Evolutionary conservation across 1,140 invertebrate genomes (phyloP).

Genomic region (Drosophila rhopaloa): DNA sequence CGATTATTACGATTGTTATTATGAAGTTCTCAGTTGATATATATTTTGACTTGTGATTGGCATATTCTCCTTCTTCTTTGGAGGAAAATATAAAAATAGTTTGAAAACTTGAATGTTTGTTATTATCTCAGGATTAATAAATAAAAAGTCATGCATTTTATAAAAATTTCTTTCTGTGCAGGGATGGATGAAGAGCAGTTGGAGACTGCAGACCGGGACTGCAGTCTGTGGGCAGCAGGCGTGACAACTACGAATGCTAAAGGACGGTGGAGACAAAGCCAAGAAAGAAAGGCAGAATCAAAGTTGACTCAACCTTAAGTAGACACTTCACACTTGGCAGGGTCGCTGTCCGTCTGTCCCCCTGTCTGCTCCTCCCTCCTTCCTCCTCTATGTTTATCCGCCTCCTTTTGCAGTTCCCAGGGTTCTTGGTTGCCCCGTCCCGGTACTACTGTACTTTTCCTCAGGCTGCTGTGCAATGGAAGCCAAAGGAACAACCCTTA

Average conservation of each 20-base stretch:
- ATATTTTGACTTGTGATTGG: too few relatives aligned
- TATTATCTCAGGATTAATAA: not conserved
- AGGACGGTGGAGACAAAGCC: slow-evolving; percentile 5
- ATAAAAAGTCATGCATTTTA: too few relatives aligned
- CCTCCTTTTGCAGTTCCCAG: slow-evolving; percentile 17
- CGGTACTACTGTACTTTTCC: slow-evolving; percentile 62
- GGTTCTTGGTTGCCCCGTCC: slow-evolving; percentile 49
- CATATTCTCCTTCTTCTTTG: not conserved
- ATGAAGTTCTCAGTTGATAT: not conserved
- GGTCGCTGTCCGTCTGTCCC: slow-evolving; percentile 13
- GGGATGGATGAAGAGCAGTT: not conserved
- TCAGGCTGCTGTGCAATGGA: slow-evolving; percentile 37
- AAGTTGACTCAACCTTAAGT: slow-evolving; percentile 74
- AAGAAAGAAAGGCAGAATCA: slow-evolving; percentile 25
- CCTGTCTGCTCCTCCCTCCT: not conserved
- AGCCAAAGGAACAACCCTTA: slow-evolving; percentile 57
- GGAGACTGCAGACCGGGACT: slow-evolving; percentile 18
- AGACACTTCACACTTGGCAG: slow-evolving; percentile 52
- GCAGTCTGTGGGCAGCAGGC: slow-evolving; percentile 41
- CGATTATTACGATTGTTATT: too few relatives aligned
- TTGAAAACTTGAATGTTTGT: not conserved
- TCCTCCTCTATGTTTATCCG: not conserved
- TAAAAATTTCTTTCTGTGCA: not conserved
- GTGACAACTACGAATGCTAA: slow-evolving; percentile 54
- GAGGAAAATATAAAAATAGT: not conserved